A percentile compares a stretch with the other conserved stretches of the same genome.
phyloP scores from a whole-genome alignment of 53 echinoderm and acorn worm species.

The Echinarachnius parma region DNA sequence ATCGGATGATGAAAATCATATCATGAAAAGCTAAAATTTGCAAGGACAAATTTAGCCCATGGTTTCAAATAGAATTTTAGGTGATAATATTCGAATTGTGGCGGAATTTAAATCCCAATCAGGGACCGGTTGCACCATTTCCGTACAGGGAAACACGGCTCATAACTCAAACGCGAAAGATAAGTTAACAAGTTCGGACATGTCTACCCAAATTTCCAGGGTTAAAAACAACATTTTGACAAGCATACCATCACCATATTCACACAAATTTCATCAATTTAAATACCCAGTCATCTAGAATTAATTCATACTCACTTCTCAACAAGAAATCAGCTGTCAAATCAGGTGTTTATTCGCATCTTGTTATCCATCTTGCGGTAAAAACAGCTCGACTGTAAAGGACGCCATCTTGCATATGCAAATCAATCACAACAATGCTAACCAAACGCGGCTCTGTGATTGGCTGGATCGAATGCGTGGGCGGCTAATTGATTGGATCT shows the following conservation, averaged over 20 bases:
- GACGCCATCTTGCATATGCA: slow-evolving; percentile 46
- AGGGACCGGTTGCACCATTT: background rate
- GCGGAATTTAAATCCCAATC: slow-evolving; percentile 28
- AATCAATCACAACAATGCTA: background rate
- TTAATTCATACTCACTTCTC: slow-evolving; percentile 25
- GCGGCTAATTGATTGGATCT: slow-evolving; percentile 1
- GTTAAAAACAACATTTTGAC: background rate
- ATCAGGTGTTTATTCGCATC: background rate
- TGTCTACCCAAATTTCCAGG: background rate
- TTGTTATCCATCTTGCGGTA: background rate
- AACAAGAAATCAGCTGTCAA: slow-evolving; percentile 22
- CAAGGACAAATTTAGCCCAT: too few relatives aligned
- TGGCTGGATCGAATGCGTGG: slow-evolving; percentile 15
- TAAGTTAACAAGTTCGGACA: slow-evolving; percentile 17
- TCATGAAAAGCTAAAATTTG: too few relatives aligned
- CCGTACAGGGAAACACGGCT: background rate
- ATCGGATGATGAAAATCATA: too few relatives aligned
- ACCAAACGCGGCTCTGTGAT: slow-evolving; percentile 2
- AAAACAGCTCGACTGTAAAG: background rate
- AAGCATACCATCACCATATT: too few relatives aligned
- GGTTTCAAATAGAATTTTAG: too few relatives aligned
- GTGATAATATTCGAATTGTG: slow-evolving; percentile 16
- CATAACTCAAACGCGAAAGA: too few relatives aligned
- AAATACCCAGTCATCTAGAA: too few relatives aligned
- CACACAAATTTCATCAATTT: too few relatives aligned